These are phyloP conservation scores for Podotricha telesiphe DNA, from an alignment of 2,888 invertebrate species.

Conservation along the genomic window DNA sequence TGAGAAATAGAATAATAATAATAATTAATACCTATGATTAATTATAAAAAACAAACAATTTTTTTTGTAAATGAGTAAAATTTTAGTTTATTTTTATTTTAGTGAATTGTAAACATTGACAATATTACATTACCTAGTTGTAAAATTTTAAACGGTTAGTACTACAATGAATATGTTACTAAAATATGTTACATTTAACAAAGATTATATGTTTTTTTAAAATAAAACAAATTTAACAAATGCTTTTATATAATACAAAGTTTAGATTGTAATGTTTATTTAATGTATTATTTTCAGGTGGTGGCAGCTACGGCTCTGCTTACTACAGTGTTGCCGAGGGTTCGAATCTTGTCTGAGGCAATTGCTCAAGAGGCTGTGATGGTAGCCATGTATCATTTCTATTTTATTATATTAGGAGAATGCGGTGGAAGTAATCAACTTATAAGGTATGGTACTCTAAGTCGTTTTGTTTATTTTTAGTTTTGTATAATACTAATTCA, in stretches of 20 bases:
- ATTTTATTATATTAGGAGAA: constrained; percentile 86
- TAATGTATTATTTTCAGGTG: constrained; percentile 68
- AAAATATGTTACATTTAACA: too few species aligned
- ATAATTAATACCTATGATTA: too few species aligned
- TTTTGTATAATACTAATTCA: not conserved
- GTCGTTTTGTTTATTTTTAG: not conserved
- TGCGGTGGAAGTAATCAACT: constrained; percentile 85
- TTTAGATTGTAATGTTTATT: not conserved
- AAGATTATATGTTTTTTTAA: too few species aligned
- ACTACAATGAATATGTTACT: too few species aligned
- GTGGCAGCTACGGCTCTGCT: constrained; percentile 83
- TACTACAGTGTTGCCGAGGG: constrained; percentile 84
- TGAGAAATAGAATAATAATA: not conserved
- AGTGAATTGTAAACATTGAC: too few species aligned
- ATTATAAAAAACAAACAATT: too few species aligned
- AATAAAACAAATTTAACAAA: too few species aligned
- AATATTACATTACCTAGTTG: too few species aligned
- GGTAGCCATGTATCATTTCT: constrained; percentile 88
- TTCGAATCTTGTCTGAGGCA: constrained; percentile 87
- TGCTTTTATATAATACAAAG: too few species aligned
- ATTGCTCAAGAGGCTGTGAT: constrained; percentile 87
- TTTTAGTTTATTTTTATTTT: too few species aligned
- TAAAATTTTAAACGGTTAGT: too few species aligned
- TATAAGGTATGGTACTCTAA: constrained; percentile 63
- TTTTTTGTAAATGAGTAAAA: too few species aligned